These are phyloP conservation scores for Phenacoccus solenopsis DNA, from an alignment of 1,140 invertebrate genomes.

Conservation along the genomic window DNA sequence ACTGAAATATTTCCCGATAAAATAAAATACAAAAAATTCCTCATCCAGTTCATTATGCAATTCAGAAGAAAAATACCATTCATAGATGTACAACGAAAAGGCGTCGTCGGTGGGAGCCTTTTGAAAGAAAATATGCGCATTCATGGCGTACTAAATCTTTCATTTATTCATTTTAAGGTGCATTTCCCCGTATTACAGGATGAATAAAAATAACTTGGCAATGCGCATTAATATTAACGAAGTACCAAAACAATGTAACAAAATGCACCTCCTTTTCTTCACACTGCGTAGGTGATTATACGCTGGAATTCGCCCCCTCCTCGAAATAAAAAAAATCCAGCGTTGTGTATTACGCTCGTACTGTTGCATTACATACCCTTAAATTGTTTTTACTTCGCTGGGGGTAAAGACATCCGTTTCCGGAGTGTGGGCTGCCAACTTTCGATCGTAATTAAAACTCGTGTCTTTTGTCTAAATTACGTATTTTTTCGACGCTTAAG, in stretches of 20 bases:
- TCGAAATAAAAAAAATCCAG: too few species aligned
- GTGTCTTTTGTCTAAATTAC: not conserved
- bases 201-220: not conserved
- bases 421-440: not conserved
- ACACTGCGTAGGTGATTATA: not conserved
- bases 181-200: not conserved
- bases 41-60: too few species aligned
- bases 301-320: not conserved
- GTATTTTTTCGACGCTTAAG: not conserved
- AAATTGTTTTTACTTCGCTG: not conserved
- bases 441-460: not conserved
- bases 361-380: not conserved
- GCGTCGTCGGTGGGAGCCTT: too few species aligned
- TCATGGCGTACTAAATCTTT: not conserved
- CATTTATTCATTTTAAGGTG: constrained; percentile 2
- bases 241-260: not conserved
- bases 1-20: too few species aligned
- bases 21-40: too few species aligned
- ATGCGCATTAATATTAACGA: not conserved
- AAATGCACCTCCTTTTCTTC: not conserved
- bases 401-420: not conserved
- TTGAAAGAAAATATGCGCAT: not conserved
- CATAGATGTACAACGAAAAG: too few species aligned
- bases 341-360: not conserved
- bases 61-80: too few species aligned